Conservation (phyloP, 2,888 invertebrate species). For the Leptopterna dolabrata region DNA sequence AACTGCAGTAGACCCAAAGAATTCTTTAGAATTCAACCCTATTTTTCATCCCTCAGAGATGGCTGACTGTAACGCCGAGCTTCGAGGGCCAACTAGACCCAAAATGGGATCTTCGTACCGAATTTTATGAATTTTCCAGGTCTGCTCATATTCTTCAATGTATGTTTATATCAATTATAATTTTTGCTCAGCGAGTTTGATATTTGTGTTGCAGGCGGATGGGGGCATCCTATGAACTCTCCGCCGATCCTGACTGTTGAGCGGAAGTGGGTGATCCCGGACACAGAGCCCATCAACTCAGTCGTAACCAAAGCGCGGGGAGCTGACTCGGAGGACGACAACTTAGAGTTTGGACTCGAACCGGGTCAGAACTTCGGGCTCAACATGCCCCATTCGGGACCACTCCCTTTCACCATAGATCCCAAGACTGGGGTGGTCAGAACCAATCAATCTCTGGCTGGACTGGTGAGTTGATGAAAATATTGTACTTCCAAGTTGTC, state of each 20-base stretch:
- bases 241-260: slow-evolving; percentile 57
- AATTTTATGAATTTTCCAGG: too few relatives aligned
- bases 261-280: slow-evolving; percentile 76
- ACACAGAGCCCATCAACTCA: slow-evolving; percentile 78
- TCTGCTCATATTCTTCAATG: too few relatives aligned
- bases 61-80: too few relatives aligned
- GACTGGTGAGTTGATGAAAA: slow-evolving; percentile 78
- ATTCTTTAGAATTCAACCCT: too few relatives aligned
- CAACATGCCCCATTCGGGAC: slow-evolving; percentile 65
- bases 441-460: slow-evolving; percentile 81
- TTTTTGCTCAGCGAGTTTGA: too few relatives aligned
- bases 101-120: too few relatives aligned
- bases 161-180: too few relatives aligned
- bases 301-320: slow-evolving; percentile 76
- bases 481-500: too few relatives aligned
- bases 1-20: too few relatives aligned
- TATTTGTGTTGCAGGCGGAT: slow-evolving; percentile 29
- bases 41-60: too few relatives aligned
- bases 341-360: slow-evolving; percentile 78
- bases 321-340: slow-evolving; percentile 73
- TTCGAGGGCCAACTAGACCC: too few relatives aligned
- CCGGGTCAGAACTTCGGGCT: slow-evolving; percentile 67
- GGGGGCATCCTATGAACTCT: slow-evolving; percentile 44
- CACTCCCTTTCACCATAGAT: slow-evolving; percentile 82
- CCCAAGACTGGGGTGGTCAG: slow-evolving; percentile 80